A percentile compares a stretch with the other conserved stretches of the same genome.
phyloP scores from a whole-genome alignment of 2,797 vertebrate species.

The Discoglossus pictus region DNA sequence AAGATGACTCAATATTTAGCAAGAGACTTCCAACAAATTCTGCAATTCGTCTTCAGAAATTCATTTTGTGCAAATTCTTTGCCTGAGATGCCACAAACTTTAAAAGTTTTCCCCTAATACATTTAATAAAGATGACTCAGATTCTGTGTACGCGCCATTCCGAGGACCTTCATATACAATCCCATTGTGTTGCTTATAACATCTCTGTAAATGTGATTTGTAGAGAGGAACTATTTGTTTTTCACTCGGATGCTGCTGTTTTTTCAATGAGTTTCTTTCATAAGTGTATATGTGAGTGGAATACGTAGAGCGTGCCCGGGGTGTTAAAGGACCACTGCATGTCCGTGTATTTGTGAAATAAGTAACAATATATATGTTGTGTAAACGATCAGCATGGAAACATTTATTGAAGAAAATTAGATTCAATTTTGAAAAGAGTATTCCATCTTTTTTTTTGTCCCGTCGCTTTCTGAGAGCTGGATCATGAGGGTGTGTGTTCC shows the following conservation, averaged over 20 bases:
- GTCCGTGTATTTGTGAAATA: too few species aligned
- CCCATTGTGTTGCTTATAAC: conserved; percentile 28
- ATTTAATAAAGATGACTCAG: conserved; percentile 44
- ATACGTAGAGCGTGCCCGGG: conserved; percentile 22
- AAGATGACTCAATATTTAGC: conserved; percentile 33
- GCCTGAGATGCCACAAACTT: conserved; percentile 10
- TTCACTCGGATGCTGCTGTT: background rate
- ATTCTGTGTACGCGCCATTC: conserved; percentile 30
- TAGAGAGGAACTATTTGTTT: conserved; percentile 27
- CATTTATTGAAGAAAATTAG: too few species aligned
- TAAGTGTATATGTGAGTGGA: conserved; percentile 24
- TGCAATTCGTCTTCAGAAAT: conserved; percentile 36
- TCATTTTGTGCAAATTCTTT: conserved; percentile 26
- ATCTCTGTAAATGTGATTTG: conserved; percentile 47
- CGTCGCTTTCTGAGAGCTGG: too few species aligned
- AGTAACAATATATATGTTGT: too few species aligned
- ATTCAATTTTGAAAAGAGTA: too few species aligned
- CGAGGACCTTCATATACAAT: conserved; percentile 13
- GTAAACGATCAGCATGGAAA: too few species aligned
- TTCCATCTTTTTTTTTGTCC: too few species aligned
- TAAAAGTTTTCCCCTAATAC: conserved; percentile 30
- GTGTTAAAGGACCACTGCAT: conserved; percentile 1
- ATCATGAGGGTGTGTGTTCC: too few species aligned
- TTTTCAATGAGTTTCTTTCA: conserved; percentile 44
- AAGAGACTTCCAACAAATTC: conserved; percentile 16